phyloP scores from a whole-genome alignment of 2,888 invertebrate genomes.

The Formica aserva region DNA sequence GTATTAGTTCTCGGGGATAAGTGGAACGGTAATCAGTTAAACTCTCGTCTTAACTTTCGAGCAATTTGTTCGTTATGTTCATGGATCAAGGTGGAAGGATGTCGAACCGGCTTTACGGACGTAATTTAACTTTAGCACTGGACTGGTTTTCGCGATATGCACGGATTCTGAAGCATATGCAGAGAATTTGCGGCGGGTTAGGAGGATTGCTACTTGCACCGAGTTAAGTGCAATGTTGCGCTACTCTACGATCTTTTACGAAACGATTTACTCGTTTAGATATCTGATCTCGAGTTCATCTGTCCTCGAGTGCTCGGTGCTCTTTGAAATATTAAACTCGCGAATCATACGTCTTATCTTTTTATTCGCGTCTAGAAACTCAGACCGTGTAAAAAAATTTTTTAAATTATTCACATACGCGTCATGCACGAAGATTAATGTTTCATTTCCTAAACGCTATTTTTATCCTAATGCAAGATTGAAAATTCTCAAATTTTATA shows the following conservation, averaged over 20 bases:
- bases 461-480: background rate
- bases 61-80: constrained; percentile 63
- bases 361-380: background rate
- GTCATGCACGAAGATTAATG: background rate
- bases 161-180: constrained; percentile 42
- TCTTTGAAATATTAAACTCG: constrained; percentile 35
- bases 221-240: background rate
- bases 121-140: constrained; percentile 68
- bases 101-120: constrained; percentile 55
- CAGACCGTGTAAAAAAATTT: constrained; percentile 10
- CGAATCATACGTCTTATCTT: background rate
- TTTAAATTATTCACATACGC: background rate
- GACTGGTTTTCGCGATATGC: constrained; percentile 56
- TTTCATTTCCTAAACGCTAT: background rate
- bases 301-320: constrained; percentile 9
- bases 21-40: constrained; percentile 56
- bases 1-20: constrained; percentile 42
- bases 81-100: constrained; percentile 25
- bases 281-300: constrained; percentile 6
- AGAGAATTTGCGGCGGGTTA: constrained; percentile 35
- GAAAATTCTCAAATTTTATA: background rate
- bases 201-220: constrained; percentile 32
- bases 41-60: constrained; percentile 51
- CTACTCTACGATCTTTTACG: constrained; percentile 1
- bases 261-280: constrained; percentile 14